phyloP scores from a whole-genome alignment of 1,140 invertebrate species.

The Bombyx mori region DNA sequence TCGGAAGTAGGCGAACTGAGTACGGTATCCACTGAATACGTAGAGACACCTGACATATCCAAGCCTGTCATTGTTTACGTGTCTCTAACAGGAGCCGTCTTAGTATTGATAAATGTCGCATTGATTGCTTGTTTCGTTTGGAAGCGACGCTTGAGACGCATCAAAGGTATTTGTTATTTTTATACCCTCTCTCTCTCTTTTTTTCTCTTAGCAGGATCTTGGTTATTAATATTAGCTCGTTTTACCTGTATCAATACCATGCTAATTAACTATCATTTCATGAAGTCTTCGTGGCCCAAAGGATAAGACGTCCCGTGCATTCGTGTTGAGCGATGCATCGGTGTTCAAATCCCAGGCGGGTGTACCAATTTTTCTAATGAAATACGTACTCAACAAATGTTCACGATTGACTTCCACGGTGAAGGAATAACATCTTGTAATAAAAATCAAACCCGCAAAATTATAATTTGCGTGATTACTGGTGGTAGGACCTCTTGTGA shows the following conservation, averaged over 20 bases:
- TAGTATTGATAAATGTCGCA: conserved; percentile 85
- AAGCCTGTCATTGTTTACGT: conserved; percentile 87
- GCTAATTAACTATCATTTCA: conserved; percentile 1
- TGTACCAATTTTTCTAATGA: no score
- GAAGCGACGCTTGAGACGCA: conserved; percentile 78
- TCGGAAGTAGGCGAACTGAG: conserved; percentile 71
- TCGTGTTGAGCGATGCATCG: no score
- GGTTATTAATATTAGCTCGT: no score
- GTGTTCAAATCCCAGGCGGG: no score
- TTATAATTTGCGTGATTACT: no score
- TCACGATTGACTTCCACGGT: no score
- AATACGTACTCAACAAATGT: no score
- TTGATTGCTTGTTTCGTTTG: conserved; percentile 89
- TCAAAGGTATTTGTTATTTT: conserved; percentile 72
- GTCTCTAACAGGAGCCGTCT: conserved; percentile 82
- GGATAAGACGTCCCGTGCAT: no score
- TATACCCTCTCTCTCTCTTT: conserved; percentile 17
- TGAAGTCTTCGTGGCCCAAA: no score
- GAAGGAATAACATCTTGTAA: no score
- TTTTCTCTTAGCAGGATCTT: conserved; percentile 5
- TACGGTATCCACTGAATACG: conserved; percentile 76
- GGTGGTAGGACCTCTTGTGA: no score
- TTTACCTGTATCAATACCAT: background rate
- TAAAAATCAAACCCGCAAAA: no score
- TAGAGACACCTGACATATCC: conserved; percentile 72